A percentile compares a stretch with the other conserved stretches of the same genome.
phyloP scores from a whole-genome alignment of 2,113 vertebrate genomes.

The Pseudopipra pipra region DNA sequence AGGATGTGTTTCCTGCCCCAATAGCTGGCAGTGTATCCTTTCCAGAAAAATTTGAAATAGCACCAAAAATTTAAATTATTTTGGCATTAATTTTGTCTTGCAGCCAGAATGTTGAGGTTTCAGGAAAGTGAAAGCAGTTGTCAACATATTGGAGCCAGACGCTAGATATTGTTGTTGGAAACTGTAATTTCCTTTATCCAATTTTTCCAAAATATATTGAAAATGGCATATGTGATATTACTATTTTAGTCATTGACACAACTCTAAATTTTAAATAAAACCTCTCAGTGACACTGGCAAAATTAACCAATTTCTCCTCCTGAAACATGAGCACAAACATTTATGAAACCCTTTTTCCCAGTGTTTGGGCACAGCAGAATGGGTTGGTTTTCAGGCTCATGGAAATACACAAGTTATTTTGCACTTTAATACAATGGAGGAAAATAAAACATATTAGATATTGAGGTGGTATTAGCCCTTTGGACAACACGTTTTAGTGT shows the following conservation, averaged over 20 bases:
- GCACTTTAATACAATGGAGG: background rate
- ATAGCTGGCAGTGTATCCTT: background rate
- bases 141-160: background rate
- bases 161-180: background rate
- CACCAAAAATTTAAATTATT: background rate
- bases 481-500: background rate
- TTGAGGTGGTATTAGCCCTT: background rate
- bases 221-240: background rate
- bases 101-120: background rate
- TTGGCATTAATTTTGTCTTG: background rate
- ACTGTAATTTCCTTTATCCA: background rate
- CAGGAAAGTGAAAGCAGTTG: background rate
- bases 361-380: background rate
- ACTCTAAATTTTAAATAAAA: background rate
- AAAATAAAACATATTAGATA: background rate
- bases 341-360: background rate
- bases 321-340: background rate
- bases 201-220: background rate
- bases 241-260: background rate
- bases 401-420: background rate
- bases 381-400: background rate
- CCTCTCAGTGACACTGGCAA: background rate
- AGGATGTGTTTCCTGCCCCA: background rate
- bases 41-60: background rate
- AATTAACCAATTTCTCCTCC: background rate